phyloP scores from a whole-genome alignment of 2,888 invertebrate genomes.

The Aleiodes leptofemur region DNA sequence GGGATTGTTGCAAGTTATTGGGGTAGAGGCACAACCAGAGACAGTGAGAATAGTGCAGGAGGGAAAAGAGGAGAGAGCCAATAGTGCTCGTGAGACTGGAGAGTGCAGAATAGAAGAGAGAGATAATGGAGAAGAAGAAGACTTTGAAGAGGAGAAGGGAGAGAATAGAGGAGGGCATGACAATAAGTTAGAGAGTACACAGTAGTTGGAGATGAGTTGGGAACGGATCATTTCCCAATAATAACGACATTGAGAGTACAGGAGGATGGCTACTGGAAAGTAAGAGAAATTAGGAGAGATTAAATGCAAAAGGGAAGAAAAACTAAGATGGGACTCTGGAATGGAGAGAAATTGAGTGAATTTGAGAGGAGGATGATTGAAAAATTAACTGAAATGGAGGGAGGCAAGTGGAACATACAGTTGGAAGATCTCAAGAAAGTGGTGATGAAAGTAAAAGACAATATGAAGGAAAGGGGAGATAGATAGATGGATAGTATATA shows the following conservation, averaged over 20 bases:
- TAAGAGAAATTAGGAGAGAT: slow-evolving; percentile 7
- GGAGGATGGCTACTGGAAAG: not conserved
- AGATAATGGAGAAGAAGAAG: too few relatives aligned
- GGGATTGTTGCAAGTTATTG: not conserved
- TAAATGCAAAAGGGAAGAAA: not conserved
- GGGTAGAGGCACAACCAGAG: not conserved
- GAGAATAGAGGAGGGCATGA: too few relatives aligned
- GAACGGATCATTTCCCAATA: slow-evolving; percentile 24
- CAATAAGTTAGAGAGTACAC: not conserved
- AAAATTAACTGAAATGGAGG: not conserved
- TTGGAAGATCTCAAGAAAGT: not conserved
- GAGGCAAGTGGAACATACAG: not conserved
- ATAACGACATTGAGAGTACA: not conserved
- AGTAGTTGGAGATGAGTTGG: not conserved
- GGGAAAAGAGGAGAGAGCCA: not conserved
- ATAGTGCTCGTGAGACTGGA: slow-evolving; percentile 4
- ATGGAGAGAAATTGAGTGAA: not conserved
- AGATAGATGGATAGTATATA: too few relatives aligned
- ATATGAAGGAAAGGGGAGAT: slow-evolving; percentile 2
- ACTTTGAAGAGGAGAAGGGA: too few relatives aligned
- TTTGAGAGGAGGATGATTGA: not conserved
- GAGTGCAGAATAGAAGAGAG: not conserved
- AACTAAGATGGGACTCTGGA: too few relatives aligned
- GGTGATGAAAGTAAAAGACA: not conserved
- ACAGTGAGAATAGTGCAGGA: not conserved